A percentile compares a stretch with the other conserved stretches of the same genome.
Conservation (phyloP, 1,140 invertebrate species). For the Zaprionus ghesquierei region DNA sequence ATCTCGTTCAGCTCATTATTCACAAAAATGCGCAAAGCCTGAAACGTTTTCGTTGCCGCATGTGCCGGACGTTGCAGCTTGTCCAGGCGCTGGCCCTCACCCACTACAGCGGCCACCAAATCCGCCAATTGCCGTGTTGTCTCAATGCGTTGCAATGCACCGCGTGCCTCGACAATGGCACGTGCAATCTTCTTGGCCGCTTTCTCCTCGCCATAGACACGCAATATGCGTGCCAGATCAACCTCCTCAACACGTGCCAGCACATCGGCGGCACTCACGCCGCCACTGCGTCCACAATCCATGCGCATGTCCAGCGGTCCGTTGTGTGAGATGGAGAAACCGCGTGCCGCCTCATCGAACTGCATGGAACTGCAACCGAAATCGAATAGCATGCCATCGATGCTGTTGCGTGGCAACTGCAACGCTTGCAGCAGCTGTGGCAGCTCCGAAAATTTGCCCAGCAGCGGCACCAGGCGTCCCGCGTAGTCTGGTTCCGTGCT, state of each 20-base stretch:
- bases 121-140: conserved; percentile 93
- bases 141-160: conserved; percentile 89
- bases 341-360: conserved; percentile 90
- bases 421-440: conserved; percentile 86
- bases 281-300: conserved; percentile 88
- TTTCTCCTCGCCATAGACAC: conserved; percentile 96
- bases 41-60: conserved; percentile 95
- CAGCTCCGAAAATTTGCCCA: conserved; percentile 95
- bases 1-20: conserved; percentile 99
- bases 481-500: conserved; percentile 85
- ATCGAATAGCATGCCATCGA: conserved; percentile 96
- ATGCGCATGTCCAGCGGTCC: conserved; percentile 98
- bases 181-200: conserved; percentile 93
- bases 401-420: conserved; percentile 85
- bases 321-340: conserved; percentile 93
- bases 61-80: conserved; percentile 90
- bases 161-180: conserved; percentile 93
- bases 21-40: conserved; percentile 97
- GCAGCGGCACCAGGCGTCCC: conserved; percentile 88
- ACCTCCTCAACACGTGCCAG: conserved; percentile 90
- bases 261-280: conserved; percentile 93
- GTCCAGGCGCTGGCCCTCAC: conserved; percentile 85
- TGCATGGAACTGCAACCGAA: conserved; percentile 99
- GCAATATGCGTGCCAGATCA: conserved; percentile 92
- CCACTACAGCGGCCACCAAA: conserved; percentile 87